A percentile compares a stretch with the other conserved stretches of the same genome.
Conservation (phyloP, 2,113 vertebrate genomes). For the Xenopus laevis region DNA sequence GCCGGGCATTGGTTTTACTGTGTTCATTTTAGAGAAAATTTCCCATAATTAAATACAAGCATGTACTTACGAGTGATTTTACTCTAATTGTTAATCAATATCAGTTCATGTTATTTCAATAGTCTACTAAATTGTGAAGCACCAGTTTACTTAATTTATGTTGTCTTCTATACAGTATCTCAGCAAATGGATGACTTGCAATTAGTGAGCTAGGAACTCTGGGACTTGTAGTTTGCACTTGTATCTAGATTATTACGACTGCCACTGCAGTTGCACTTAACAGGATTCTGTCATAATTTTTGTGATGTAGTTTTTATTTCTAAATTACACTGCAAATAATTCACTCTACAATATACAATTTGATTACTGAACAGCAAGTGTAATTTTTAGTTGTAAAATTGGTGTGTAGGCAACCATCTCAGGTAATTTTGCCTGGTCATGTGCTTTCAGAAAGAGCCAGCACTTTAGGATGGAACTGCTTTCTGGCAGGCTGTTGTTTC, state of each 20-base stretch:
- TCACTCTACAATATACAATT: too few relatives aligned
- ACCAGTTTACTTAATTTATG: neutral
- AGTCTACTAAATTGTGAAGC: slow-evolving; percentile 14
- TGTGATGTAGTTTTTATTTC: too few relatives aligned
- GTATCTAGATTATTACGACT: neutral
- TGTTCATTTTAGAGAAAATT: slow-evolving; percentile 16
- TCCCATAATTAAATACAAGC: slow-evolving; percentile 36
- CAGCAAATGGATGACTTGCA: neutral
- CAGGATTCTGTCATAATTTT: too few relatives aligned
- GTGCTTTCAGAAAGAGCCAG: too few relatives aligned
- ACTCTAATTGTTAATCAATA: slow-evolving; percentile 40
- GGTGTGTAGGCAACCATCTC: too few relatives aligned
- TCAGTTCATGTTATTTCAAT: slow-evolving; percentile 36
- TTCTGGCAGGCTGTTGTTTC: too few relatives aligned
- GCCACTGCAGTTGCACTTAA: too few relatives aligned
- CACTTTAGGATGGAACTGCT: too few relatives aligned
- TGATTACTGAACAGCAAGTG: too few relatives aligned
- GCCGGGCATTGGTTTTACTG: slow-evolving; percentile 4
- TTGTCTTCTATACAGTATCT: neutral
- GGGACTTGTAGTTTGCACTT: neutral
- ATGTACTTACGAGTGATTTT: slow-evolving; percentile 27
- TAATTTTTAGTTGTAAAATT: too few relatives aligned
- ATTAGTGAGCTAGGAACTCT: neutral
- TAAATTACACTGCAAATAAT: too few relatives aligned
- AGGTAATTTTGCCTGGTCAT: too few relatives aligned